Evolutionary conservation across 2,888 invertebrate genomes (phyloP), one percentile per base, ranked within the genome.

Genomic region (Cheilosia grossa): DNA sequence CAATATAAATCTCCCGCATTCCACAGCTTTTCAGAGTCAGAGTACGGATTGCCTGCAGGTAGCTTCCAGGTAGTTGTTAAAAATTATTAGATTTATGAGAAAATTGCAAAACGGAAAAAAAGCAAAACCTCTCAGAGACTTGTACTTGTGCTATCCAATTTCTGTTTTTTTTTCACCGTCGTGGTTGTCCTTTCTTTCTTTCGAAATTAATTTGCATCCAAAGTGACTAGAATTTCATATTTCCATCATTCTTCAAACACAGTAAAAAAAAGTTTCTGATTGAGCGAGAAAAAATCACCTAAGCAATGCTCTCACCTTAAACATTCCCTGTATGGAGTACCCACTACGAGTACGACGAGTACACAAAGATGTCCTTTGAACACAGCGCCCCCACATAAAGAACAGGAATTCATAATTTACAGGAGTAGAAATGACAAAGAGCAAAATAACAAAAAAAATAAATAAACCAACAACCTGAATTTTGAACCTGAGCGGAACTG

Each of bases 401-500:
- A 61, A 59, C 77, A 53, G 27, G 54, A 77, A 61, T 61, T 69
- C 56, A 54, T 54, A 77, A 59, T 69, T 61, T 54, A 42, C 58
- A 53, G n/a, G 42, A 53, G 49, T 17, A 49, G 40, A 17, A 59
- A 58, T 59, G 59, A 51, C 49, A 72, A 54, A 44, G 54, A 42
- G 40, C 9, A 51, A 58, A 66, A 40, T 44, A 47, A 33, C 21
- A 49, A 24, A 77, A 37, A 37, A 59, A 24, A 17, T 47, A 27
- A 27, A 27, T 27, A 77, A 47, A 37, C 42, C 3, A 67, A 30
- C 53, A 67, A 27, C 27, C 59, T 19, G 27, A 30, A 73, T 59
- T 42, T 61, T 77, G 69, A 77, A 69, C 77, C 63, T 75, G 66
- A 67, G 67, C 72, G 79, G 73, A 67, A 80, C 61, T 63, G 80